Evolutionary conservation across 35 echinoderm and acorn worm genomes (phyloP), one percentile per base, ranked within the genome.

Genomic region (Lytechinus variegatus): DNA sequence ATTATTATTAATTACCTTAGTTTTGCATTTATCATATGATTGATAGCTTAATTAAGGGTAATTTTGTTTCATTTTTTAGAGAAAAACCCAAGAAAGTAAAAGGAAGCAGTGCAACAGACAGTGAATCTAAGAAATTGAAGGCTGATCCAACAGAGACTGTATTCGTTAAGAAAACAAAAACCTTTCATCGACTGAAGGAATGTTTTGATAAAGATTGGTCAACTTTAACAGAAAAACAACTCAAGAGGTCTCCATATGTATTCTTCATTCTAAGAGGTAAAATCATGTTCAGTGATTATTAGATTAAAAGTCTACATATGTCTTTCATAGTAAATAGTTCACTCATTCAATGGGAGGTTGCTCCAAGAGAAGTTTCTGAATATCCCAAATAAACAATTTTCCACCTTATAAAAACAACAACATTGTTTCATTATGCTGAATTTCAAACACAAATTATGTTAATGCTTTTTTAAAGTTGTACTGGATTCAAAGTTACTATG

Each of bases 211-310:
- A 98, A 56, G 97, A 98, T 53, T 99, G 98, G 98, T 91, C 71
- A 92, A 92, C 52, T 27, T 87, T 95, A 87, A 54, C 89, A 51
- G 86, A 66, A 24, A 97, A 96, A 96, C 87, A 97, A 94, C 87
- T 99, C 86, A 99, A 98, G 57, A 94, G 97, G 56, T 61, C 95
- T 10, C 97, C 98, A 7, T 95, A 96, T 86, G 94, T 98, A 8
- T 99, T 97, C 87, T 99, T 99, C 53, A 97, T 99, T 28, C 60
- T 98, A 3, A 97, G 96, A 95, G 95, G 98, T 99, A 87, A 72
- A 21, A 52, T 44, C n/a, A 44, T 24, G 66, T 79, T 19, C 9
- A 56, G 28, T 56, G 4, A 11, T 27, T 66, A 10, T 24, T 86
- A 71, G 11, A 9, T 54, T 52, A 9, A 93, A 54, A 3, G 24